phyloP scores from a whole-genome alignment of 2,113 vertebrate genomes.

The Ammodytes marinus region DNA sequence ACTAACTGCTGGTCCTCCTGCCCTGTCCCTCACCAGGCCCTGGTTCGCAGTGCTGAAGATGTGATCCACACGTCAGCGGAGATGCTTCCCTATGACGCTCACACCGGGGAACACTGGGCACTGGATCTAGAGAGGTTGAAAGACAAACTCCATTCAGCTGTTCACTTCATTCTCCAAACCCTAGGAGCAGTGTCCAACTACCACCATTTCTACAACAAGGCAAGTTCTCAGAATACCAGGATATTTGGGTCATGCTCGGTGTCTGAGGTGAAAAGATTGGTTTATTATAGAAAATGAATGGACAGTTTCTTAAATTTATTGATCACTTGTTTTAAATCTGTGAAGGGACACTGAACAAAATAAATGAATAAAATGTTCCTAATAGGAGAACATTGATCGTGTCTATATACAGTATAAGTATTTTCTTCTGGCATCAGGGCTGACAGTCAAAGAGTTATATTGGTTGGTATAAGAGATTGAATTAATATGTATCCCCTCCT shows the following conservation, averaged over 20 bases:
- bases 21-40: slow-evolving; percentile 51
- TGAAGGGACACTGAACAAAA: too few relatives aligned
- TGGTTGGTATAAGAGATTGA: too few relatives aligned
- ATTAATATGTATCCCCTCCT: too few relatives aligned
- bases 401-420: too few relatives aligned
- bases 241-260: not conserved
- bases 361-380: too few relatives aligned
- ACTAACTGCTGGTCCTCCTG: too few relatives aligned
- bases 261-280: not conserved
- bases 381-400: too few relatives aligned
- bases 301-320: not conserved
- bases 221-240: slow-evolving; percentile 10
- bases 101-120: slow-evolving; percentile 61
- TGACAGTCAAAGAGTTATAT: too few relatives aligned
- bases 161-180: slow-evolving; percentile 65
- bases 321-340: not conserved
- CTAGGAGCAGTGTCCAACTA: slow-evolving; percentile 75
- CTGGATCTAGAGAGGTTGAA: slow-evolving; percentile 71
- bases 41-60: slow-evolving; percentile 75
- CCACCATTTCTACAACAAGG: slow-evolving; percentile 75
- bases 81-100: slow-evolving; percentile 18
- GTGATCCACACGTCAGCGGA: slow-evolving; percentile 67
- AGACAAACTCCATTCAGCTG: slow-evolving; percentile 63
- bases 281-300: too few relatives aligned
- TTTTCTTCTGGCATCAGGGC: too few relatives aligned